Evolutionary conservation across 1,140 invertebrate species (phyloP).

Genomic region (Drosophila biarmipes): DNA sequence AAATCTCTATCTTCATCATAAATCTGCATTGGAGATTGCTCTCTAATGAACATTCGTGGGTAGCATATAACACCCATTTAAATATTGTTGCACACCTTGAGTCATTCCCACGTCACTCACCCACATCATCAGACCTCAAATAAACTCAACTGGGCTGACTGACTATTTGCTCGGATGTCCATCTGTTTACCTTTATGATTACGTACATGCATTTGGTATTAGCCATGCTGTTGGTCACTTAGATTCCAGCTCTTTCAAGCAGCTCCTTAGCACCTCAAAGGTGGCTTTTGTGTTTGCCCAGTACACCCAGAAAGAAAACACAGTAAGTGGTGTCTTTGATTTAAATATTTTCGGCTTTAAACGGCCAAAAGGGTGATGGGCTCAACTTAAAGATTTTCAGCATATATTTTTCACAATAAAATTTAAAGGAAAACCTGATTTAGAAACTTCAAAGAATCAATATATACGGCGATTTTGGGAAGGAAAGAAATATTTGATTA

Average conservation of each 20-base stretch:
- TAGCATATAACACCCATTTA: slow-evolving; percentile 15
- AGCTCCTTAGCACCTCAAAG: slow-evolving; percentile 47
- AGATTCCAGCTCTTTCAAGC: slow-evolving; percentile 13
- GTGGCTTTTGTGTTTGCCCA: slow-evolving; percentile 35
- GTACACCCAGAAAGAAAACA: neutral
- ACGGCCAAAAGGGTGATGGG: too few relatives aligned
- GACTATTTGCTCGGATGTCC: slow-evolving; percentile 29
- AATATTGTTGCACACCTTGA: neutral
- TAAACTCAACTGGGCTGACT: neutral
- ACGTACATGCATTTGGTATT: slow-evolving; percentile 44
- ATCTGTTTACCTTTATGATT: slow-evolving; percentile 44
- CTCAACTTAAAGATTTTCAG: too few relatives aligned
- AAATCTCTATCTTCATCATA: neutral
- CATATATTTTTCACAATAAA: too few relatives aligned
- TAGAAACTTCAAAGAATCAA: too few relatives aligned
- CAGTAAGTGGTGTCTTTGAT: too few relatives aligned
- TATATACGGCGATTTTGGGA: too few relatives aligned
- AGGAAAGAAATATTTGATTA: too few relatives aligned
- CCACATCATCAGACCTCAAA: neutral
- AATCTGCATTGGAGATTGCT: neutral
- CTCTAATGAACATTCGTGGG: neutral
- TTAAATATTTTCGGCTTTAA: too few relatives aligned
- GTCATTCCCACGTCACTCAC: slow-evolving; percentile 17
- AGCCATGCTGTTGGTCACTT: slow-evolving; percentile 38
- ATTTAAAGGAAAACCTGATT: too few relatives aligned